Conservation (phyloP, 2,888 invertebrate species). For the Operophtera brumata region DNA sequence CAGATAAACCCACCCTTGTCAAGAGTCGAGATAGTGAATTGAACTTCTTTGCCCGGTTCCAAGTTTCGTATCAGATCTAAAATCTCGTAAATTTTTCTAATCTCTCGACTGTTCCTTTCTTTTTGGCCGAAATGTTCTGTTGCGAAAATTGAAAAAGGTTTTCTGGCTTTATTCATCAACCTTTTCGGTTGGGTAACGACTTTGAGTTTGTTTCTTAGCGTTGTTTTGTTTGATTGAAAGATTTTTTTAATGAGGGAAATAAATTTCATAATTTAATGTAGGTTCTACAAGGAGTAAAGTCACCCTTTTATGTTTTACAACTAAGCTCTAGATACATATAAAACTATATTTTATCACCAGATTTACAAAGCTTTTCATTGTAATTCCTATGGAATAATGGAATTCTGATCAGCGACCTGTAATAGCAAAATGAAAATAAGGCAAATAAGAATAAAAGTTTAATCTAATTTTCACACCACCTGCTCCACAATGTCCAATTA, state of each 20-base stretch:
- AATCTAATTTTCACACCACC: no score
- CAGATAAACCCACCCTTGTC: constrained; percentile 18
- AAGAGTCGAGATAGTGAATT: constrained; percentile 11
- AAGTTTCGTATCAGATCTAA: constrained; percentile 16
- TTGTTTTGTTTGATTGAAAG: not conserved
- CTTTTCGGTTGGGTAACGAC: constrained; percentile 2
- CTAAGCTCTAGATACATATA: no score
- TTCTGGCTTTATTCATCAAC: constrained; percentile 17
- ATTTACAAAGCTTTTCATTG: no score
- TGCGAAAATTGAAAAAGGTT: constrained; percentile 22
- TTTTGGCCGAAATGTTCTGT: constrained; percentile 11
- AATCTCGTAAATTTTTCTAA: constrained; percentile 25
- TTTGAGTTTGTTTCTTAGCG: constrained; percentile 5
- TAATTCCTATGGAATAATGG: no score
- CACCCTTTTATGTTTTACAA: no score
- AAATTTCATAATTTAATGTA: no score
- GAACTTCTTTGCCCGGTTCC: constrained; percentile 13
- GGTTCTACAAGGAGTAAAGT: no score
- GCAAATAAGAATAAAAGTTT: no score
- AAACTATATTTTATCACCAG: no score
- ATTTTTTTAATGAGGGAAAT: not conserved
- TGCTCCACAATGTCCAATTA: no score
- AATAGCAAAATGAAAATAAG: no score
- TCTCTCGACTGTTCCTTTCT: constrained; percentile 12
- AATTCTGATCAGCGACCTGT: no score